Base-by-base conservation (phyloP, 1,140 invertebrate genomes). In the Philopotamus ludificatus region DNA sequence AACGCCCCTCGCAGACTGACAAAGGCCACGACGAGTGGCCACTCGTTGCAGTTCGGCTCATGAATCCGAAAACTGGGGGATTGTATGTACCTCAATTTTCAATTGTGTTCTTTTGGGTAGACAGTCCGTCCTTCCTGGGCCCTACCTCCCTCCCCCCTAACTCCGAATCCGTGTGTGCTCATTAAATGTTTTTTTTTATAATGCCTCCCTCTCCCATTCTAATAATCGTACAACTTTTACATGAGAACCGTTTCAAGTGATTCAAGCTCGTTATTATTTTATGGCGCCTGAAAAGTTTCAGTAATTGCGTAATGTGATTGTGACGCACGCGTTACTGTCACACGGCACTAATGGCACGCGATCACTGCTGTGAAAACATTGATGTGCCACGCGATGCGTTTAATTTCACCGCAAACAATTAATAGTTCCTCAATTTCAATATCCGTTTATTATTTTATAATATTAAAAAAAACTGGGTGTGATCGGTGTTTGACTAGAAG, bases 1-100 rank as follows among this genome's bases (percentile, higher is more conserved):
- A n/a, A n/a, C n/a, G n/a, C n/a, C n/a, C n/a, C n/a, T n/a, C 25
- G 26, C 23, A 18, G 28, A 25, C 51, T 55, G 51, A 55, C 51
- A 55, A 55, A 55, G 51, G 51, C 51, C 15, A 12, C 47, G 47
- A 49, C 51, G 28, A 55, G 51, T 55, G 51, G 51, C 3, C 47
- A 9, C 28, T 34, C 28, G 28, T 34, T 34, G 28, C 47, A 49
- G 16, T 49, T 49, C 20, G 16, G 15, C 47, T 21, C 47, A 49
- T 49, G 47, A 49, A 49, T 49, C 22, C 16, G 47, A 15, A 15
- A 49, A 34, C 28, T 21, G n/a, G n/a, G 21, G 47, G 47, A 18
- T 21, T 21, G 9, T 18, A 18, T 15, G 47, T 10, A 21, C 9
- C 26, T 26, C 26, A 55, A 26, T 18, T n/a, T 12, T 16, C 12